A percentile compares a stretch with the other conserved stretches of the same genome.
These are phyloP conservation scores for Taurulus bubalis DNA, from an alignment of 2,113 vertebrate genomes.

Conservation along the genomic window DNA sequence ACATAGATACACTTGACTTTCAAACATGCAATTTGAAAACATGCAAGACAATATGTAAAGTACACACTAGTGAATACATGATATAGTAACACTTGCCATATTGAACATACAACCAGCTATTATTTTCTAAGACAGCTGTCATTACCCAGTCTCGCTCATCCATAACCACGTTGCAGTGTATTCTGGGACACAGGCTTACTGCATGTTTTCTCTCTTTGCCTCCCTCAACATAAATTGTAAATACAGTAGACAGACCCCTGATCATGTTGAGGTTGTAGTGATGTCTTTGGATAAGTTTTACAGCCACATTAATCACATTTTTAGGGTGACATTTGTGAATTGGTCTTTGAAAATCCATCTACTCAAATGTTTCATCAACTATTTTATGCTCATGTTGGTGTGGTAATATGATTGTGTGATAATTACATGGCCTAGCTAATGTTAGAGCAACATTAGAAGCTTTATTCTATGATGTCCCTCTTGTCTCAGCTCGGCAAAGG, in stretches of 20 bases:
- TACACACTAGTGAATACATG: slow-evolving; percentile 16
- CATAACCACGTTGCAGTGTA: neutral
- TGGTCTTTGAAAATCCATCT: neutral
- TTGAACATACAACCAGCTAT: neutral
- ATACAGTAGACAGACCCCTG: neutral
- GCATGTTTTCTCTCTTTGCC: neutral
- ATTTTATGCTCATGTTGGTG: neutral
- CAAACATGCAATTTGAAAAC: neutral
- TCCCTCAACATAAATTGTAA: neutral
- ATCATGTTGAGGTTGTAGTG: neutral
- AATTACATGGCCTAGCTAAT: slow-evolving; percentile 14
- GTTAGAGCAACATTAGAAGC: slow-evolving; percentile 1
- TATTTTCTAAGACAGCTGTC: slow-evolving; percentile 28
- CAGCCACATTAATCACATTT: neutral
- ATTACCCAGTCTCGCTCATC: slow-evolving; percentile 24
- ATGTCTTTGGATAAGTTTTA: neutral
- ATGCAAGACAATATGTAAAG: neutral
- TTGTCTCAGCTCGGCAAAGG: slow-evolving; percentile 9
- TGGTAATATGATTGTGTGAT: neutral
- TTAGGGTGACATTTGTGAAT: neutral
- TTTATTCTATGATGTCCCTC: neutral
- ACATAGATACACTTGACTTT: neutral
- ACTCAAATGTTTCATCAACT: neutral
- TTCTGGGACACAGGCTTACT: slow-evolving; percentile 2
- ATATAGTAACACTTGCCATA: slow-evolving; percentile 8